These are phyloP conservation scores for Hemiscyllium ocellatum DNA, from an alignment of 2,113 vertebrate genomes.

Conservation along the genomic window DNA sequence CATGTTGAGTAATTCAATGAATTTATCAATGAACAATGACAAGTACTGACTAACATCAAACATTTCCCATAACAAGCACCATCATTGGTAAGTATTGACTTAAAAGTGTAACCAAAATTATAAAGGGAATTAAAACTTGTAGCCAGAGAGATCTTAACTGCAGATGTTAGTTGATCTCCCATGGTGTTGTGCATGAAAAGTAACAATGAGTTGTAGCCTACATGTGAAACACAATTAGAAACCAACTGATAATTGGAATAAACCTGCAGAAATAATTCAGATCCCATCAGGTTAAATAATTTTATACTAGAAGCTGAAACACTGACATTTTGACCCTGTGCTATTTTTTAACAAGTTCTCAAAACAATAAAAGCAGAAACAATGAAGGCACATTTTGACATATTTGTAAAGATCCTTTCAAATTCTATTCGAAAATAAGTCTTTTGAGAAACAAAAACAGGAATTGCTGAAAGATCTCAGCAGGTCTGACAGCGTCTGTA, in stretches of 20 bases:
- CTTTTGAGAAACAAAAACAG: background rate
- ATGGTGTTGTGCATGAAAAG: background rate
- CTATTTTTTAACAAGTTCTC: background rate
- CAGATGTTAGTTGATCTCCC: background rate
- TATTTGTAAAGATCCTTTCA: background rate
- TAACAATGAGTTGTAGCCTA: background rate
- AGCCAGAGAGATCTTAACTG: background rate
- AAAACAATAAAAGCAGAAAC: background rate
- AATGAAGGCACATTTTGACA: background rate
- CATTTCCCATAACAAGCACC: background rate
- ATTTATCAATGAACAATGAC: background rate
- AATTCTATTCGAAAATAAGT: background rate
- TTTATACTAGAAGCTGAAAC: too few relatives aligned
- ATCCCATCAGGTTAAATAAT: background rate
- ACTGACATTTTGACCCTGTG: background rate
- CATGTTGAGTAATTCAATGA: background rate
- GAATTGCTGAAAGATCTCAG: too few relatives aligned
- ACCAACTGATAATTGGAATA: background rate
- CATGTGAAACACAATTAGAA: background rate
- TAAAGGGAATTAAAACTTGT: background rate
- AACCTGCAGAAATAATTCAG: background rate
- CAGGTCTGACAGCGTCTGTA: too few relatives aligned
- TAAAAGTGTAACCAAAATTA: background rate
- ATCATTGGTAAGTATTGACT: background rate
- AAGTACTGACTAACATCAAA: background rate